Evolutionary conservation across 92 coral and sea anemone species (phyloP), one percentile per base, ranked within the genome.

Genomic region (Epizoanthus ramosus): DNA sequence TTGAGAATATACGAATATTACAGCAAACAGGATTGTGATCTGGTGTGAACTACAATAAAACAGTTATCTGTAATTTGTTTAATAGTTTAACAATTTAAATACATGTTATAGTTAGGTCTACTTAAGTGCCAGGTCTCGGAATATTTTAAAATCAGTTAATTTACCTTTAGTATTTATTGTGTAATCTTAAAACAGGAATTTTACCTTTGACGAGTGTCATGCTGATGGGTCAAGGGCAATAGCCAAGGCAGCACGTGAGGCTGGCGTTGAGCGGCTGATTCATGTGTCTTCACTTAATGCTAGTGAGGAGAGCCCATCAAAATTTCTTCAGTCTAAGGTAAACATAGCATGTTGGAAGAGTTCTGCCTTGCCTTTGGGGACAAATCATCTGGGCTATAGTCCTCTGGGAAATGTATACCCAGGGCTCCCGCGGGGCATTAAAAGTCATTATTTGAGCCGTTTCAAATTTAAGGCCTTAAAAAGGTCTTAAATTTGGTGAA

Each of bases 251-350:
- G 96, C 97, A 16, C 91, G 65, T 59, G 90, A 92, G 47, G 96
- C 96, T 69, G 99, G 99, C n/a, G 97, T 90, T 14, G 89, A 92
- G 41, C 89, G 97, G 24, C 74, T 96, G 10, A 96, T 96, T 70
- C 99, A 96, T 80, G 91, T 96, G n/a, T 96, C 99, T 10, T 92
- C 99, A 4, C 85, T 96, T 16, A 96, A 96, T 90, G 98, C 96
- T 33, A 90, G 80, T 60, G 89, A 87, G 61, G 93, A 94, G 47
- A 94, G 97, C 39, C 94, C 99, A 61, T 93, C 98, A 23, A 90
- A 88, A 71, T 94, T 96, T 70, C 88, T 96, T 43, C 94, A 87
- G 68, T 89, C 94, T 59, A 96, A 96, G 95, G 98, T 95, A 52
- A n/a, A n/a, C n/a, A n/a, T n/a, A n/a, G n/a, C n/a, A n/a, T n/a